Evolutionary conservation across 2,113 vertebrate species (phyloP).

Genomic region (Mesembrinibis cayennensis): DNA sequence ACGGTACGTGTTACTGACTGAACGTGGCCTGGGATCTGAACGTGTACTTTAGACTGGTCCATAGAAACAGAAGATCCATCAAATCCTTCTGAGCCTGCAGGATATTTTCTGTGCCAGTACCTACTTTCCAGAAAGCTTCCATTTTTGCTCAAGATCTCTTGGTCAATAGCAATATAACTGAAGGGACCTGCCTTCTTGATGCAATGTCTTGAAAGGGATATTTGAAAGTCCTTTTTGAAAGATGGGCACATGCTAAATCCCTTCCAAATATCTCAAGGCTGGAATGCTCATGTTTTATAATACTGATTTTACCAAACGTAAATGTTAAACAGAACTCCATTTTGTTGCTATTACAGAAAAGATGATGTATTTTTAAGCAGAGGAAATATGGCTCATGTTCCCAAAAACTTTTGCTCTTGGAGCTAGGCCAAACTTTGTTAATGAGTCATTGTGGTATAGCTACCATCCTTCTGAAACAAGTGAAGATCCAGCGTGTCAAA

Average conservation of each 20-base stretch:
- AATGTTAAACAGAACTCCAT: not conserved
- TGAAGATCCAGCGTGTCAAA: not conserved
- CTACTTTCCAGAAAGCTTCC: not conserved
- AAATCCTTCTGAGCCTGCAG: not conserved
- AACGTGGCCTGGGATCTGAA: not conserved
- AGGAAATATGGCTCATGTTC: not conserved
- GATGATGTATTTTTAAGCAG: not conserved
- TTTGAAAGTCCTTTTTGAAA: not conserved
- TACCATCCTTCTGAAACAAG: not conserved
- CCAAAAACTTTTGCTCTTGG: not conserved
- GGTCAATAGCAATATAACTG: not conserved
- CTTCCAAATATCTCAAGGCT: not conserved
- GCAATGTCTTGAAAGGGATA: not conserved
- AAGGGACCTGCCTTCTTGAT: not conserved
- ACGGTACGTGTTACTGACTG: not conserved
- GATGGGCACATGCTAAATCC: not conserved
- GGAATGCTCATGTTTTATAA: not conserved
- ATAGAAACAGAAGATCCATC: not conserved
- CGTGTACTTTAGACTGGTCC: not conserved
- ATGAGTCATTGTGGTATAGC: not conserved
- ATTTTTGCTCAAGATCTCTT: not conserved
- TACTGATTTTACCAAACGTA: not conserved
- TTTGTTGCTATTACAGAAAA: not conserved
- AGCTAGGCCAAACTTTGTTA: not conserved
- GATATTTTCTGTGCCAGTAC: not conserved